A percentile compares a stretch with the other conserved stretches of the same genome.
Conservation (phyloP, 2,888 invertebrate genomes). For the Scaptomyza parva region DNA sequence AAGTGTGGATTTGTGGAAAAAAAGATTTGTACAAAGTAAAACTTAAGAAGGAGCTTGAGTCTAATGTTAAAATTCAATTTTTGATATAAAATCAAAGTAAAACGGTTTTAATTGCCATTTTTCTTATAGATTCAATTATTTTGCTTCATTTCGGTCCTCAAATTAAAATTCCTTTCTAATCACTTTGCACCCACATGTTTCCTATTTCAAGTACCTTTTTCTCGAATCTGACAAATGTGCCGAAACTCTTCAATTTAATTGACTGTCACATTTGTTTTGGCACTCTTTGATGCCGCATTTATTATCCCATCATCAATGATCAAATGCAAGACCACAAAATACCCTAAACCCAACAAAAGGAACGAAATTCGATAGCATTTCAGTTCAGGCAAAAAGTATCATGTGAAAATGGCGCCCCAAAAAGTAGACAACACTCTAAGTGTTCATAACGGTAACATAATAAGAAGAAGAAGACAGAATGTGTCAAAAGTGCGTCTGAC, state of each 20-base stretch:
- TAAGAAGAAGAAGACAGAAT: conserved; percentile 18
- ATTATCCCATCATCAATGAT: conserved; percentile 12
- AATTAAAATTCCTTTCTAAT: background rate
- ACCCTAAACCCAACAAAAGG: conserved; percentile 10
- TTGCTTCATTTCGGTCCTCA: background rate
- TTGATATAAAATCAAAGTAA: no score
- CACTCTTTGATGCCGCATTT: conserved; percentile 36
- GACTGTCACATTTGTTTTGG: conserved; percentile 6
- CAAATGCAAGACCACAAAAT: conserved; percentile 25
- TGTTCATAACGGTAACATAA: conserved; percentile 52
- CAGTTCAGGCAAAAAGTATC: conserved; percentile 13
- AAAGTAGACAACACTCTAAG: conserved; percentile 39
- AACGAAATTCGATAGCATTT: conserved; percentile 45
- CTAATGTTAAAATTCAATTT: no score
- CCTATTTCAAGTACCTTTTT: background rate
- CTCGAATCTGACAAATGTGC: conserved; percentile 4
- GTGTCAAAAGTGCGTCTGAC: conserved; percentile 54
- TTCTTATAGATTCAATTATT: background rate
- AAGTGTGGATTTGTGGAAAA: background rate
- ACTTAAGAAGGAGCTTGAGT: no score
- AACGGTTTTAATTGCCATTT: no score
- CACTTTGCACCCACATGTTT: background rate
- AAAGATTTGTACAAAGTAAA: no score
- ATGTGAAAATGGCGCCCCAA: conserved; percentile 4
- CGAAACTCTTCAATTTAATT: conserved; percentile 22